phyloP scores from a whole-genome alignment of 2,797 vertebrate species.

The Danionella dracula region DNA sequence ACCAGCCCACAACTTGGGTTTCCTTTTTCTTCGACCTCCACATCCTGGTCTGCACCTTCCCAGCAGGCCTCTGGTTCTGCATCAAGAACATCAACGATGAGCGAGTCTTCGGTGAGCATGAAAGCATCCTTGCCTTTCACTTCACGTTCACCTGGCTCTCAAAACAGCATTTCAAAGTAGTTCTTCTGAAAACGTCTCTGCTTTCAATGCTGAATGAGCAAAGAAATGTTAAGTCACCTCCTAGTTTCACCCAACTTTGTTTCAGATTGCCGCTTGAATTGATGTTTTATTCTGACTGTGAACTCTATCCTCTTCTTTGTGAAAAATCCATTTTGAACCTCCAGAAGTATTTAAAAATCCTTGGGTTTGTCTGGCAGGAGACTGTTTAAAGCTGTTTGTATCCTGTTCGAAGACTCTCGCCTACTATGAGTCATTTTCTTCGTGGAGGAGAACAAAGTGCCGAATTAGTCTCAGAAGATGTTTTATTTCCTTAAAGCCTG shows the following conservation, averaged over 20 bases:
- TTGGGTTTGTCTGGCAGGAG: not conserved
- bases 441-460: not conserved
- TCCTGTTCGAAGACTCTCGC: not conserved
- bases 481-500: not conserved
- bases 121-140: not conserved
- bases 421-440: not conserved
- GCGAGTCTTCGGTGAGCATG: constrained; percentile 80
- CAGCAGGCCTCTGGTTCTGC: constrained; percentile 98
- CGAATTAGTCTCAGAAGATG: not conserved
- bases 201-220: not conserved
- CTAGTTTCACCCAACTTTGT: too few relatives aligned
- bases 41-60: constrained; percentile 98
- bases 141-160: not conserved
- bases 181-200: not conserved
- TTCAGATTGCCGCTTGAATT: too few relatives aligned
- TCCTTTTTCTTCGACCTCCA: constrained; percentile 99
- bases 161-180: too few relatives aligned
- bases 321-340: not conserved
- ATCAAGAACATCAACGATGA: constrained; percentile 92
- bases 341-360: too few relatives aligned
- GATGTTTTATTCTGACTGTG: too few relatives aligned
- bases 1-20: constrained; percentile 98
- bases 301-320: not conserved
- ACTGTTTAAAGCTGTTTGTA: not conserved
- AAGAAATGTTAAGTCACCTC: not conserved